Conservation (phyloP, 2,113 vertebrate genomes). For the Mesoclemmys tuberculata region DNA sequence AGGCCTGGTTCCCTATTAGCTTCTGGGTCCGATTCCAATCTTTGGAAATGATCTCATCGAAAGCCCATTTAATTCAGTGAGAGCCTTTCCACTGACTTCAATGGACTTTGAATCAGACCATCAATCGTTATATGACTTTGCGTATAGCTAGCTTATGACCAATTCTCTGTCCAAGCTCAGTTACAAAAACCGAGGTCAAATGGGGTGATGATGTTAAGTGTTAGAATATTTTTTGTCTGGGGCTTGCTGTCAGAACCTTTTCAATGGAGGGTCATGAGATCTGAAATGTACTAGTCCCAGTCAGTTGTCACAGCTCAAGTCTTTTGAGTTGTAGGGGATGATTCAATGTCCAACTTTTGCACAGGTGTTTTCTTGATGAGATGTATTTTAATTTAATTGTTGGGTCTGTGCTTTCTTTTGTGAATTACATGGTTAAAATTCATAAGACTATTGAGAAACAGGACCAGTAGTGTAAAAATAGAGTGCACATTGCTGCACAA, state of each 20-base stretch:
- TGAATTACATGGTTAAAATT: not conserved
- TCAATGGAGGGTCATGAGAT: not conserved
- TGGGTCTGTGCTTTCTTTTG: not conserved
- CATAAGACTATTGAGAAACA: not conserved
- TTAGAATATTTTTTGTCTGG: not conserved
- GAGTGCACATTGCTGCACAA: not conserved
- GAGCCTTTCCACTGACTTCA: not conserved
- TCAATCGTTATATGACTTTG: not conserved
- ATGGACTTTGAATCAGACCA: not conserved
- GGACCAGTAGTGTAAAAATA: not conserved
- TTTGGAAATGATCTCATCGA: accelerated
- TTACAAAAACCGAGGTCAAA: not conserved
- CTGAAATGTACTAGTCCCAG: not conserved
- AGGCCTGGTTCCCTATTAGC: not conserved
- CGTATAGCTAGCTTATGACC: not conserved
- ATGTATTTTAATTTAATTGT: accelerated
- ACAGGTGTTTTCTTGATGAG: not conserved
- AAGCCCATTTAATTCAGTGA: not conserved
- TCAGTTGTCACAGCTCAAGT: not conserved
- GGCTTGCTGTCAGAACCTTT: constrained; percentile 16
- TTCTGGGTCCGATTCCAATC: not conserved
- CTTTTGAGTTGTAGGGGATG: not conserved
- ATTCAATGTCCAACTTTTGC: not conserved
- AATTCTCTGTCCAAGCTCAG: not conserved
- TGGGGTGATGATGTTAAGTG: not conserved